phyloP scores from a whole-genome alignment of 2,888 invertebrate genomes.

The Lasioglossum pauxillum region DNA sequence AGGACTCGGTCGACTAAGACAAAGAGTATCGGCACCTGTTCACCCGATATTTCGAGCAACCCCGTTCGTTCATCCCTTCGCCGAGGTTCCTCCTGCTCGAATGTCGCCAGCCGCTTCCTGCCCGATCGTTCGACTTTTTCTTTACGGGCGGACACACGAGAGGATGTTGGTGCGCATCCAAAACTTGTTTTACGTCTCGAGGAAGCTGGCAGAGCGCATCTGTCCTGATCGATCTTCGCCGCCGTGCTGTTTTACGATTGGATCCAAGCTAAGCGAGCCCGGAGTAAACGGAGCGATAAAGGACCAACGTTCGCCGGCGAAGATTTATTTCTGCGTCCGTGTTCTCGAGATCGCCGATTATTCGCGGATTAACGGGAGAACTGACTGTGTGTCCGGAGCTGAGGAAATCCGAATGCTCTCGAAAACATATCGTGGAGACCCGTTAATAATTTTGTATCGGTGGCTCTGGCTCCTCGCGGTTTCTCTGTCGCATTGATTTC shows the following conservation, averaged over 20 bases:
- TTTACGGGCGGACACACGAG: conserved; percentile 33
- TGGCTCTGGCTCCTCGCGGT: not conserved
- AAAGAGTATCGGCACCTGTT: not conserved
- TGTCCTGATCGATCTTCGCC: conserved; percentile 63
- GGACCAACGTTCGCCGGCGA: conserved; percentile 19
- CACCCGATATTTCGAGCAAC: not conserved
- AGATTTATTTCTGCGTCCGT: conserved; percentile 29
- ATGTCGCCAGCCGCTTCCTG: conserved; percentile 22
- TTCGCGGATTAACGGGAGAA: not conserved
- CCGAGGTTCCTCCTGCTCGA: conserved; percentile 15
- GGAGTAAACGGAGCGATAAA: conserved; percentile 50
- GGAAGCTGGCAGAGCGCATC: conserved; percentile 53
- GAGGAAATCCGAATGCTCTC: not conserved
- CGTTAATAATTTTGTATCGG: not conserved
- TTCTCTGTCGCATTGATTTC: not conserved
- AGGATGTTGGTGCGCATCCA: conserved; percentile 59
- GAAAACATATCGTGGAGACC: not conserved
- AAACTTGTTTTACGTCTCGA: conserved; percentile 63
- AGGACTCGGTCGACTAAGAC: too few relatives aligned
- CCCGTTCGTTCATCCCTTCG: conserved; percentile 25
- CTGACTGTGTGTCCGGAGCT: not conserved
- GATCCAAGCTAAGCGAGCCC: conserved; percentile 25
- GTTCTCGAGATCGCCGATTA: conserved; percentile 8
- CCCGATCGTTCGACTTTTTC: conserved; percentile 14
- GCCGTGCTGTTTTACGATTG: conserved; percentile 36